Conservation (phyloP, 1,140 invertebrate species). For the Holotrichia oblita region DNA sequence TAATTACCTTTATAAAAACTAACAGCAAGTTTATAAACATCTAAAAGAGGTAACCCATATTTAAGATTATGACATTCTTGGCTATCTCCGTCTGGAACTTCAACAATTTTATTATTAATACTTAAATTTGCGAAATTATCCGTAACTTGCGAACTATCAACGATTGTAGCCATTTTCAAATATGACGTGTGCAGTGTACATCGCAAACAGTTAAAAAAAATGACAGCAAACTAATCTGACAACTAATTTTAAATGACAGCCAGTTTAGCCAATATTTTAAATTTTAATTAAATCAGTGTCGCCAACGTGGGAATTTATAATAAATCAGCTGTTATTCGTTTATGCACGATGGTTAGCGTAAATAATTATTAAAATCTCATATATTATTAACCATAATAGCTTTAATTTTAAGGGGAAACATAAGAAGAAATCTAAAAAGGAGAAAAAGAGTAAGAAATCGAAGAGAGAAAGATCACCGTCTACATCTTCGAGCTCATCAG, state of each 20-base stretch:
- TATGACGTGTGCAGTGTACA: constrained; percentile 26
- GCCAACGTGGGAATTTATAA: too few species aligned
- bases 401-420: constrained; percentile 52
- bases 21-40: constrained; percentile 87
- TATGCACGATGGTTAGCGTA: background rate
- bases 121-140: constrained; percentile 51
- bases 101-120: constrained; percentile 44
- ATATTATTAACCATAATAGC: background rate
- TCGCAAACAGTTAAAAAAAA: background rate
- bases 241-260: background rate
- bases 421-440: constrained; percentile 52
- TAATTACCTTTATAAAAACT: constrained; percentile 88
- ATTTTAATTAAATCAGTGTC: too few species aligned
- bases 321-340: background rate
- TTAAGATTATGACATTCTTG: constrained; percentile 47
- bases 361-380: background rate
- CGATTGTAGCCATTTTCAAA: constrained; percentile 52
- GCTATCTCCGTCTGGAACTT: constrained; percentile 34
- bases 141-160: constrained; percentile 50
- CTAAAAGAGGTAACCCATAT: constrained; percentile 72
- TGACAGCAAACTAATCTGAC: background rate
- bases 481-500: constrained; percentile 46
- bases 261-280: background rate
- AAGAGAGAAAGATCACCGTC: constrained; percentile 45
- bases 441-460: constrained; percentile 50